Percentiles rank a stretch among this genome's conserved stretches.
These are phyloP conservation scores for Borostomias antarcticus DNA, from an alignment of 2,797 vertebrate genomes.

Conservation along the genomic window DNA sequence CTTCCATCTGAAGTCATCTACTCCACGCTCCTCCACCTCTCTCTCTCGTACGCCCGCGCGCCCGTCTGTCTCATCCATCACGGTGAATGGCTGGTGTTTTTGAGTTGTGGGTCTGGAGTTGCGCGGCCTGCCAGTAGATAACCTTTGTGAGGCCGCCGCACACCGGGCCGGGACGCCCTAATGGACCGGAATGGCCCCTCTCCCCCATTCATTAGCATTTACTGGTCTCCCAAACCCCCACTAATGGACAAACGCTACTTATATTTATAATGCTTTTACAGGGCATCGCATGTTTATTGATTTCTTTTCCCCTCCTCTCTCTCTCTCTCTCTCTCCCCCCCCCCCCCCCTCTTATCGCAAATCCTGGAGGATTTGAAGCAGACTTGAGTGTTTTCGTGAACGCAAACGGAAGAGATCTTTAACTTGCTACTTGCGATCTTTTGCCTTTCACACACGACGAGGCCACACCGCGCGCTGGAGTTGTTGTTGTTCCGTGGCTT, in stretches of 20 bases:
- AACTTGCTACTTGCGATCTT: neutral
- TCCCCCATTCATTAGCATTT: slow-evolving; percentile 81
- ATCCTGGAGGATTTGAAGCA: slow-evolving; percentile 64
- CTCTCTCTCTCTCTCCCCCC: slow-evolving; percentile 42
- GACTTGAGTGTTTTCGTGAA: slow-evolving; percentile 62
- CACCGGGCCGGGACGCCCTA: slow-evolving; percentile 76
- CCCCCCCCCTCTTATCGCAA: slow-evolving; percentile 63
- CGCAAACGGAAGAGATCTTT: slow-evolving; percentile 45
- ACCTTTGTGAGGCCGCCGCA: slow-evolving; percentile 65
- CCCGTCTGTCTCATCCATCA: slow-evolving; percentile 70
- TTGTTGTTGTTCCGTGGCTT: slow-evolving; percentile 36
- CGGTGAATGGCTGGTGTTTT: slow-evolving; percentile 66
- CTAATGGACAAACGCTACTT: slow-evolving; percentile 82
- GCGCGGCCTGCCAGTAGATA: slow-evolving; percentile 71
- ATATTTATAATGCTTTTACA: slow-evolving; percentile 86
- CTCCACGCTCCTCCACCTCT: slow-evolving; percentile 62
- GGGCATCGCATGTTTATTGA: slow-evolving; percentile 80
- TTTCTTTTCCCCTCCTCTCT: slow-evolving; percentile 43
- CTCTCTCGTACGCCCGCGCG: slow-evolving; percentile 64
- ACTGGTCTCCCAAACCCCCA: slow-evolving; percentile 75
- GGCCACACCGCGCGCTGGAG: slow-evolving; percentile 10
- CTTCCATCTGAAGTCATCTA: slow-evolving; percentile 65
- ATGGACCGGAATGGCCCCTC: slow-evolving; percentile 82
- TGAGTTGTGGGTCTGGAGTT: slow-evolving; percentile 73
- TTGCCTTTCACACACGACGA: no score